These are phyloP conservation scores for Bergia sp. DNA, from an alignment of 92 coral and sea anemone species.

Conservation along the genomic window DNA sequence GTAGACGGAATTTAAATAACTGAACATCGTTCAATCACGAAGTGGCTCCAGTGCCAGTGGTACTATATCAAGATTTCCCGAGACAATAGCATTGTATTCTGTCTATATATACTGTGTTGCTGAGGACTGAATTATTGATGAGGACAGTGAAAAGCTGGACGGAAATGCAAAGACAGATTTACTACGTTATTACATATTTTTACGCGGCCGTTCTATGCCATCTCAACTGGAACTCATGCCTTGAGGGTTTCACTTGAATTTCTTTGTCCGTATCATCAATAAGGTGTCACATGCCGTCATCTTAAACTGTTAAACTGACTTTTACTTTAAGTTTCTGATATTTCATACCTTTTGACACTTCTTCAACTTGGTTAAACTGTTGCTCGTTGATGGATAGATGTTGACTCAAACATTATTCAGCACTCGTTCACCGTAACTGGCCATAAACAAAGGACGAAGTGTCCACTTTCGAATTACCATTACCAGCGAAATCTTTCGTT, in stretches of 20 bases:
- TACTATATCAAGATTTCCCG: not conserved
- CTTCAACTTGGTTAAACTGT: not conserved
- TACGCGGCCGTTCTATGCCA: not conserved
- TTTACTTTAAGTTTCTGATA: not conserved
- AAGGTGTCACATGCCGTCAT: not conserved
- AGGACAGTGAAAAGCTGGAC: not conserved
- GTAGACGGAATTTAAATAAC: too few species aligned
- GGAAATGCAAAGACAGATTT: not conserved
- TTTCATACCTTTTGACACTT: not conserved
- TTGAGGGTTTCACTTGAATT: not conserved
- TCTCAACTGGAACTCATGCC: not conserved
- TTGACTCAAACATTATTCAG: not conserved
- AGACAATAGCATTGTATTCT: too few species aligned
- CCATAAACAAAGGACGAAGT: not conserved
- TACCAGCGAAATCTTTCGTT: not conserved
- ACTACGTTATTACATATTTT: not conserved
- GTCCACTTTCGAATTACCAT: not conserved
- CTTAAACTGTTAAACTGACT: not conserved
- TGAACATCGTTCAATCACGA: too few species aligned
- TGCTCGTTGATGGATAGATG: not conserved
- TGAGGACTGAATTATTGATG: not conserved
- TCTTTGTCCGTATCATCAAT: not conserved
- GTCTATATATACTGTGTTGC: not conserved
- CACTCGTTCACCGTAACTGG: not conserved
- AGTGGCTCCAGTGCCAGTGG: too few species aligned